Conservation (phyloP, 2,797 vertebrate genomes). For the Rachycentron canadum region DNA sequence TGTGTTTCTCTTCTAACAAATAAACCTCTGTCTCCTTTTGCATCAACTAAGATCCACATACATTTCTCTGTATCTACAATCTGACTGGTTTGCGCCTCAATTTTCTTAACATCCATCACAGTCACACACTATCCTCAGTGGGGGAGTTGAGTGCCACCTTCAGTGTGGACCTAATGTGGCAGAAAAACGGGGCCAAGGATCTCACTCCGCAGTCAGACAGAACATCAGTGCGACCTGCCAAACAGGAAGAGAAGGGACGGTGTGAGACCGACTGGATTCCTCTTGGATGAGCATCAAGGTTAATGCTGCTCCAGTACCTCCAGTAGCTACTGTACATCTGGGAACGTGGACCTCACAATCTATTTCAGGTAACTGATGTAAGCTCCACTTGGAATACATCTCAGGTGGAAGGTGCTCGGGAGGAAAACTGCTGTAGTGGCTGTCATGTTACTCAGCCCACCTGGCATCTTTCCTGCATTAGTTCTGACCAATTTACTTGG, state of each 20-base stretch:
- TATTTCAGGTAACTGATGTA: slow-evolving; percentile 39
- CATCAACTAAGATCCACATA: slow-evolving; percentile 22
- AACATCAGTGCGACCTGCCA: slow-evolving; percentile 49
- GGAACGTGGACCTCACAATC: slow-evolving; percentile 29
- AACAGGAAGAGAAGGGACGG: slow-evolving; percentile 32
- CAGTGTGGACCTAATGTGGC: slow-evolving; percentile 68
- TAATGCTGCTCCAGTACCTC: slow-evolving; percentile 13
- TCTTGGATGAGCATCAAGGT: slow-evolving; percentile 59
- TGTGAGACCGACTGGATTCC: slow-evolving; percentile 38
- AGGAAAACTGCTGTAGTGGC: slow-evolving; percentile 42
- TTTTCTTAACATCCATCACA: background rate
- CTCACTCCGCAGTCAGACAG: slow-evolving; percentile 56
- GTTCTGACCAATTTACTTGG: slow-evolving; percentile 71
- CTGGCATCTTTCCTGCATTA: slow-evolving; percentile 64
- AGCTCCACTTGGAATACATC: slow-evolving; percentile 26
- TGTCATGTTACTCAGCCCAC: slow-evolving; percentile 46
- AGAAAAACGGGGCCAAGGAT: slow-evolving; percentile 74
- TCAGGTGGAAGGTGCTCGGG: slow-evolving; percentile 9
- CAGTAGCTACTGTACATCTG: slow-evolving; percentile 18
- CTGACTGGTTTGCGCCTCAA: background rate
- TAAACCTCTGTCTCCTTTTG: slow-evolving; percentile 15
- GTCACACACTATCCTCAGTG: slow-evolving; percentile 14
- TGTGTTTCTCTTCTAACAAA: slow-evolving; percentile 9
- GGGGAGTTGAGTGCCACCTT: slow-evolving; percentile 52
- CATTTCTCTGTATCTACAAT: background rate